Evolutionary conservation across 2,888 invertebrate species (phyloP).

Genomic region (Orthosia cruda): DNA sequence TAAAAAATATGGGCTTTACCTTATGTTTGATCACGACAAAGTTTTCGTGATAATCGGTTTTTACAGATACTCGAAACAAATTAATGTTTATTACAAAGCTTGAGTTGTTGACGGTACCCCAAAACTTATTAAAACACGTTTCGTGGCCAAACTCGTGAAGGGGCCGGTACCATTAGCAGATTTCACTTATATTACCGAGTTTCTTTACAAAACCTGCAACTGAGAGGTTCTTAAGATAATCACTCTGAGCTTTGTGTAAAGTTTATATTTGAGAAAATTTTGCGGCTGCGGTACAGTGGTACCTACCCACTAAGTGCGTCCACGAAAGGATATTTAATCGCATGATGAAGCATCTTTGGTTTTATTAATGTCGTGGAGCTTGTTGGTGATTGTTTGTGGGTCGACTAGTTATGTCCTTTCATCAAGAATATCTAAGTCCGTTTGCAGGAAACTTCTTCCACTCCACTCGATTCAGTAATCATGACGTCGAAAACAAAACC

Average conservation of each 20-base stretch:
- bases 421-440: too few species aligned
- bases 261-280: constrained; percentile 65
- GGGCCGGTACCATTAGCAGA: constrained; percentile 64
- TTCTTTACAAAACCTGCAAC: constrained; percentile 67
- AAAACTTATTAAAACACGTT: constrained; percentile 38
- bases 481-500: too few species aligned
- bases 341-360: constrained; percentile 24
- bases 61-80: not conserved
- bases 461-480: too few species aligned
- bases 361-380: constrained; percentile 22
- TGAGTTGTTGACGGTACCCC: constrained; percentile 29
- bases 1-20: too few species aligned
- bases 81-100: not conserved
- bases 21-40: too few species aligned
- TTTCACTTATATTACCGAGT: constrained; percentile 67
- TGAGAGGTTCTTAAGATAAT: constrained; percentile 71
- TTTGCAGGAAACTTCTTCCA: too few species aligned
- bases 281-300: constrained; percentile 21
- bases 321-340: constrained; percentile 41
- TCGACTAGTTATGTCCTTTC: not conserved
- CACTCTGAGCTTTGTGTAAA: constrained; percentile 65
- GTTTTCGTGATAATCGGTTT: too few species aligned
- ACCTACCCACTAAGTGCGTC: constrained; percentile 32
- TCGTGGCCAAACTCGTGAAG: constrained; percentile 57
- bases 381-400: constrained; percentile 19